Percentiles rank a stretch among this genome's conserved stretches.
Evolutionary conservation across 2,113 vertebrate genomes (phyloP).

Genomic region (Diadophis punctatus): DNA sequence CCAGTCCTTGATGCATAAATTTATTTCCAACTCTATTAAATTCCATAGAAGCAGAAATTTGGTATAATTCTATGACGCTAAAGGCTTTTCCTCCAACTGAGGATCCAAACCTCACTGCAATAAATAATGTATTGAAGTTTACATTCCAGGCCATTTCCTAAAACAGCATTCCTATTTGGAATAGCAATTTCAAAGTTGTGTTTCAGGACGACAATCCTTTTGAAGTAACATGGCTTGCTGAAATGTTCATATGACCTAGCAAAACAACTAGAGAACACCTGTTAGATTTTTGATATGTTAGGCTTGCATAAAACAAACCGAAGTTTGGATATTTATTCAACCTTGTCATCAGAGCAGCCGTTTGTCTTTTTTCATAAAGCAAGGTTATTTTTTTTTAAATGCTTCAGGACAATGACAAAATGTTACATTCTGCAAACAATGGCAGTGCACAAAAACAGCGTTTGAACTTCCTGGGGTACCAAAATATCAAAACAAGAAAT

Average conservation of each 20-base stretch:
- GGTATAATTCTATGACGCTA: background rate
- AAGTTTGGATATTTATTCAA: background rate
- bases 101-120: background rate
- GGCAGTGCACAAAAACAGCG: slow-evolving; percentile 28
- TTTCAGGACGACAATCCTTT: fast-evolving
- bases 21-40: background rate
- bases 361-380: background rate
- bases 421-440: slow-evolving; percentile 24
- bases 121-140: background rate
- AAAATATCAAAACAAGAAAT: slow-evolving; percentile 24
- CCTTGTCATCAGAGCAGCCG: background rate
- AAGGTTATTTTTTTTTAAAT: background rate
- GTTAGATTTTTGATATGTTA: background rate
- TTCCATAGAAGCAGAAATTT: background rate
- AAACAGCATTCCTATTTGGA: background rate
- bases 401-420: slow-evolving; percentile 8
- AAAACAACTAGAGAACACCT: background rate
- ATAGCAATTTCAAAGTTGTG: background rate
- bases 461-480: slow-evolving; percentile 22
- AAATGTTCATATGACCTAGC: background rate
- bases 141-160: background rate
- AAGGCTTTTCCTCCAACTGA: background rate
- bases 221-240: background rate
- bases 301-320: background rate
- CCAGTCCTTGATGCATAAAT: background rate